Percentiles rank a stretch among this genome's conserved stretches.
Conservation (phyloP, 1,140 invertebrate species). For the Globodera ellingtonae region DNA sequence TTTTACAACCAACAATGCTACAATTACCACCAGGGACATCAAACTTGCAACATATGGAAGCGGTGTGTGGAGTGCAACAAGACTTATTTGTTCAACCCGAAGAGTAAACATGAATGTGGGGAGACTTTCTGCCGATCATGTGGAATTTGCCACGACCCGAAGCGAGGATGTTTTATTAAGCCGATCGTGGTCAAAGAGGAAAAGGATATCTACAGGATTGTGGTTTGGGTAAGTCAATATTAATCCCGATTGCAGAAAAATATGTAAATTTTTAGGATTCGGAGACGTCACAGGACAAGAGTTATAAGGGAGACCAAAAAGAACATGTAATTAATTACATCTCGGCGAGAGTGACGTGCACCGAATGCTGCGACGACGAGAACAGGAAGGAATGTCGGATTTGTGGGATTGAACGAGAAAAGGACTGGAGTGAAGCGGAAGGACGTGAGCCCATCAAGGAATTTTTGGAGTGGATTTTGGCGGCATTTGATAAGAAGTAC, state of each 20-base stretch:
- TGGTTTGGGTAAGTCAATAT: background rate
- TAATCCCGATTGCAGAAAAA: too few species aligned
- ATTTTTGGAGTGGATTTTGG: background rate
- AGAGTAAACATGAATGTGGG: background rate
- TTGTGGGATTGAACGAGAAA: background rate
- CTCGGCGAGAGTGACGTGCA: background rate
- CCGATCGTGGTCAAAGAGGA: background rate
- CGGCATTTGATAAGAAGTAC: background rate
- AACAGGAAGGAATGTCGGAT: background rate
- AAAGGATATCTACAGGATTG: background rate
- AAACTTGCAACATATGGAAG: background rate
- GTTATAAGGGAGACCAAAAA: background rate
- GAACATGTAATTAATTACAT: constrained; percentile 2
- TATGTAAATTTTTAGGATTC: background rate
- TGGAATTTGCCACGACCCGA: background rate
- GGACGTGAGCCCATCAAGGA: background rate
- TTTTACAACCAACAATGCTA: too few species aligned
- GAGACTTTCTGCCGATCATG: background rate
- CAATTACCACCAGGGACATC: background rate
- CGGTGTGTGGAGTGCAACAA: background rate
- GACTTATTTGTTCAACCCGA: background rate
- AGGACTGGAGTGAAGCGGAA: constrained; percentile 3
- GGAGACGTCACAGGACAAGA: background rate
- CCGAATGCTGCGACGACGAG: background rate
- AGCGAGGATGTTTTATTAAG: background rate